Percentiles rank a stretch among this genome's conserved stretches.
Evolutionary conservation across 2,888 invertebrate species (phyloP).

Genomic region (Caenorhabditis angaria): DNA sequence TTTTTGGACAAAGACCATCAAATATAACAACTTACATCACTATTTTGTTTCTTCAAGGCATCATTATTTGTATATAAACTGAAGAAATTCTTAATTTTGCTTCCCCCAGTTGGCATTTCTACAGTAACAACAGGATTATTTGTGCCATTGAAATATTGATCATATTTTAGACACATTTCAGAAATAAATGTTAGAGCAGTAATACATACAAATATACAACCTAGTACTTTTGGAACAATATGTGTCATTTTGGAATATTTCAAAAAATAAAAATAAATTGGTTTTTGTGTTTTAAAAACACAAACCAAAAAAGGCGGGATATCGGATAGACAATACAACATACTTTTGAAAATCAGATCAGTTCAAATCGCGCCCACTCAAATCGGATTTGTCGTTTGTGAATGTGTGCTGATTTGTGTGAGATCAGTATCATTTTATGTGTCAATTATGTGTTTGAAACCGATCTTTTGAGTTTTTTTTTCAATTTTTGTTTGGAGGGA

Average conservation of each 20-base stretch:
- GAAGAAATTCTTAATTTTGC: constrained; percentile 21
- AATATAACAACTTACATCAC: constrained; percentile 31
- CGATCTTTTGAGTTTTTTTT: neutral
- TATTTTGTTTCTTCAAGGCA: constrained; percentile 30
- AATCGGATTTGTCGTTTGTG: neutral
- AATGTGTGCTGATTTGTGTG: neutral
- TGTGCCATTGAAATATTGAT: neutral
- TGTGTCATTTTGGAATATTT: constrained; percentile 11
- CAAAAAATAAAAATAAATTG: neutral
- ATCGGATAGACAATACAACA: neutral
- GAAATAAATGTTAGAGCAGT: constrained; percentile 15
- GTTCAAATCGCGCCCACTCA: no score
- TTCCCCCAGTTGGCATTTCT: neutral
- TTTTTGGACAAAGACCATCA: neutral
- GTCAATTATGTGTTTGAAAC: neutral
- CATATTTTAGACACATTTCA: constrained; percentile 11
- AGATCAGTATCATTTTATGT: neutral
- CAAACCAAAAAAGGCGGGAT: no score
- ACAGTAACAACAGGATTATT: neutral
- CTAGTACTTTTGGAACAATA: constrained; percentile 19
- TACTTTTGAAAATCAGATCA: constrained; percentile 1
- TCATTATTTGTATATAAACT: constrained; percentile 43
- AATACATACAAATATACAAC: constrained; percentile 21
- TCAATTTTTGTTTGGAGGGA: no score
- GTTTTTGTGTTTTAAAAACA: neutral